Conservation (phyloP, 2,797 vertebrate genomes). For the Gobio occitaniae region DNA sequence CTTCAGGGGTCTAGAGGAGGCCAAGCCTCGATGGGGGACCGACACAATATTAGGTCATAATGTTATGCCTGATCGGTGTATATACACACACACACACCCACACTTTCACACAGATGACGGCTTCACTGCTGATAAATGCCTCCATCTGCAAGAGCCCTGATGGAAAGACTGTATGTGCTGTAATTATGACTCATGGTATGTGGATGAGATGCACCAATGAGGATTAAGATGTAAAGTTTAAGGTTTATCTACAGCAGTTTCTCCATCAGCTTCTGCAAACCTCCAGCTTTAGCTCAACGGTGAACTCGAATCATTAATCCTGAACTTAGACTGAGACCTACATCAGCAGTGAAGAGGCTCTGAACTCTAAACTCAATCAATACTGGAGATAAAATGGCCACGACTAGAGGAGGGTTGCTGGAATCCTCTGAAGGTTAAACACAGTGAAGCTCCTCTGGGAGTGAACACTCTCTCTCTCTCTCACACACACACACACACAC, state of each 20-base stretch:
- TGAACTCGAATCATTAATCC: background rate
- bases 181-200: slow-evolving; percentile 10
- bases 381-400: background rate
- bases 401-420: background rate
- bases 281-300: background rate
- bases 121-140: background rate
- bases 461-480: too few species aligned
- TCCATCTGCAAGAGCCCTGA: background rate
- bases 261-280: background rate
- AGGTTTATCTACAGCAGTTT: background rate
- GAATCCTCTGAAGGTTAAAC: background rate
- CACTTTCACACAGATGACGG: background rate
- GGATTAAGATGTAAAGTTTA: background rate
- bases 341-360: background rate
- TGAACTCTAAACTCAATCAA: background rate
- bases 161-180: background rate
- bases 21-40: too few species aligned
- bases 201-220: background rate
- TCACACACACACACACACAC: too few species aligned
- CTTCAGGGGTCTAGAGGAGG: too few species aligned
- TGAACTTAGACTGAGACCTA: background rate
- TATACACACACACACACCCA: background rate
- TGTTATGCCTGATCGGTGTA: too few species aligned
- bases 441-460: background rate
- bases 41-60: too few species aligned